Evolutionary conservation across 2,797 vertebrate species (phyloP), one percentile per base, ranked within the genome.

Genomic region (Neostethus bicornis): DNA sequence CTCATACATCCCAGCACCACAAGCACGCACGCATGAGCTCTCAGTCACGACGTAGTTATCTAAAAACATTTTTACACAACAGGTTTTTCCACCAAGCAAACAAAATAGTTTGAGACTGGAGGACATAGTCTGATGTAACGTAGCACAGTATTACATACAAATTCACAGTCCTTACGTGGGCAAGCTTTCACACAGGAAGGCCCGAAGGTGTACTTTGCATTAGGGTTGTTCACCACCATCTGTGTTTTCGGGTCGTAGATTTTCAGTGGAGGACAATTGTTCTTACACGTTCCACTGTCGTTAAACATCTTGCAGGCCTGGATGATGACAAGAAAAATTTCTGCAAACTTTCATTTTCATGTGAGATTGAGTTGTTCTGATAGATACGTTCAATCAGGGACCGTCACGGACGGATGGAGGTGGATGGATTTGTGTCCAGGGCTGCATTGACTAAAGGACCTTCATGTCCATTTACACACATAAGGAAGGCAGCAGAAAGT

Each of bases 11-110:
- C 93, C 91, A 0, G 86, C 12, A 0, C 85, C 79, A 65, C 96
- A 98, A 0, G 93, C 92, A 0, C 96, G 93, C 37, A 98, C 96
- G 0, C 96, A 98, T 0, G 95, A 94, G 1, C 94, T 94, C 6
- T 92, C 94, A 0, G 95, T 96, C 78, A 97, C 94, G 81, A 97
- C 95, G 0, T 97, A 98, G 85, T 98, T 96, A 79, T 93, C 96
- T 98, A 8, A 51, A 31, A 0, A 5, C 47, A 7, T 48, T 14
- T 9, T 10, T 16, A 29, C 31, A n/a, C 1, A n/a, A n/a, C n/a
- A n/a, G n/a, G n/a, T 48, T 14, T 9, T 10, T 16, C 29, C 31
- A n/a, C 1, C 24, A 25, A 25, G 7, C 24, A 7, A 25, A 25
- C 24, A 25, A n/a, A n/a, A n/a, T n/a, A n/a, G n/a, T n/a, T n/a